These are phyloP conservation scores for Rhinoptilus africanus DNA, from an alignment of 2,113 vertebrate species.

Conservation along the genomic window DNA sequence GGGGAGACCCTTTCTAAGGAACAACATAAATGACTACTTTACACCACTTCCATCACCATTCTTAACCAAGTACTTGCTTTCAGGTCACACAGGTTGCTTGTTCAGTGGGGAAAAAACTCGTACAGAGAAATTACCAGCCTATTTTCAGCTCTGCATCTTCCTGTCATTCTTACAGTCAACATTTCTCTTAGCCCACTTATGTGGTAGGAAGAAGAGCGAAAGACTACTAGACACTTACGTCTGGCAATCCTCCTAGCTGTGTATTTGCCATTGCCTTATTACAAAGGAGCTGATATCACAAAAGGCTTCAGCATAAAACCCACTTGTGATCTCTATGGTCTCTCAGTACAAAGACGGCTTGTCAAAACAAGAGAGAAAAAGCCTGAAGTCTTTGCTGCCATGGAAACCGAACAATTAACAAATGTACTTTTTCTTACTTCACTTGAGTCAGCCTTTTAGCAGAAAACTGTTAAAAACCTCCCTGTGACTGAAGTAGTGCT, in stretches of 20 bases:
- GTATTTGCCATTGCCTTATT: neutral
- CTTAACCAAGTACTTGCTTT: neutral
- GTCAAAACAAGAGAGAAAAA: conserved; percentile 6
- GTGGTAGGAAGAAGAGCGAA: neutral
- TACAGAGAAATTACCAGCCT: neutral
- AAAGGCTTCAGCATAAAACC: conserved; percentile 24
- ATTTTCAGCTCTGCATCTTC: neutral
- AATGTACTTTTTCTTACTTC: neutral
- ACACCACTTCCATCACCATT: neutral
- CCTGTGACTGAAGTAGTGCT: neutral
- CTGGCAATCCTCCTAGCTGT: neutral
- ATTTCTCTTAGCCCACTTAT: neutral
- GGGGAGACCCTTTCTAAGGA: neutral
- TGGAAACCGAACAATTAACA: conserved; percentile 26
- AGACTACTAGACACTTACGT: neutral
- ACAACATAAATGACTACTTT: neutral
- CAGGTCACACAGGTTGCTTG: neutral
- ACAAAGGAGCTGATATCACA: neutral
- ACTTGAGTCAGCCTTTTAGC: neutral
- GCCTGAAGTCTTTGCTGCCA: conserved; percentile 18
- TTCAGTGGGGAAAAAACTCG: neutral
- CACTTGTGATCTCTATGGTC: neutral
- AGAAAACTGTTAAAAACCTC: neutral
- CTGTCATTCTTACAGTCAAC: neutral
- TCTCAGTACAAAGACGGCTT: neutral